phyloP scores from a whole-genome alignment of 2,888 invertebrate genomes.

The Dioctria linearis region DNA sequence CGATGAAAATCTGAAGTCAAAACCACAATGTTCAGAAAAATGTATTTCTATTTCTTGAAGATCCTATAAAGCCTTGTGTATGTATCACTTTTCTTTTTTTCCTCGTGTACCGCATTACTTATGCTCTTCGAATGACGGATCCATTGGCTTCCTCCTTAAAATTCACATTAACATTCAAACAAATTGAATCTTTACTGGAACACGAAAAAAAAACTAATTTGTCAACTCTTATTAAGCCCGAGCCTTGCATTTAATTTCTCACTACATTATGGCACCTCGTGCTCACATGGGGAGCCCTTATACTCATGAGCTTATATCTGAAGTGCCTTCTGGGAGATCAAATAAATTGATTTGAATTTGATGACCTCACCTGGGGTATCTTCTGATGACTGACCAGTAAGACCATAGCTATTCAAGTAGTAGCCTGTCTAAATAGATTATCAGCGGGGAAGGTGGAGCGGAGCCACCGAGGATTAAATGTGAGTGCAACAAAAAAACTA shows the following conservation, averaged over 20 bases:
- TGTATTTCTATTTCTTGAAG: not conserved
- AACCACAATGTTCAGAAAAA: not conserved
- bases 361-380: constrained; percentile 33
- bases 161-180: constrained; percentile 1
- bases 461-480: not conserved
- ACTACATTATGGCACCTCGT: constrained; percentile 27
- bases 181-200: constrained; percentile 1
- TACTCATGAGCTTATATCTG: constrained; percentile 16
- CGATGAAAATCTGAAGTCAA: not conserved
- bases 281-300: not conserved
- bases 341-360: constrained; percentile 42
- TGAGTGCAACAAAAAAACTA: constrained; percentile 10
- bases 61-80: not conserved
- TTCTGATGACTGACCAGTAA: constrained; percentile 5
- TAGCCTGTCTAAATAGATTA: constrained; percentile 10
- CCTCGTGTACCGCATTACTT: not conserved
- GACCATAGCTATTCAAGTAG: not conserved
- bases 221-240: constrained; percentile 25
- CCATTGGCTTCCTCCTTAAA: constrained; percentile 3
- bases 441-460: constrained; percentile 20
- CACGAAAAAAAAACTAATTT: constrained; percentile 16
- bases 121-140: not conserved
- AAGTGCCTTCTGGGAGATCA: constrained; percentile 12
- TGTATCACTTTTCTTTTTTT: too few relatives aligned
- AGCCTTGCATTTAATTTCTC: constrained; percentile 41